Base-by-base conservation (phyloP, 2,113 vertebrate species). In the Ariopsis seemanni region DNA sequence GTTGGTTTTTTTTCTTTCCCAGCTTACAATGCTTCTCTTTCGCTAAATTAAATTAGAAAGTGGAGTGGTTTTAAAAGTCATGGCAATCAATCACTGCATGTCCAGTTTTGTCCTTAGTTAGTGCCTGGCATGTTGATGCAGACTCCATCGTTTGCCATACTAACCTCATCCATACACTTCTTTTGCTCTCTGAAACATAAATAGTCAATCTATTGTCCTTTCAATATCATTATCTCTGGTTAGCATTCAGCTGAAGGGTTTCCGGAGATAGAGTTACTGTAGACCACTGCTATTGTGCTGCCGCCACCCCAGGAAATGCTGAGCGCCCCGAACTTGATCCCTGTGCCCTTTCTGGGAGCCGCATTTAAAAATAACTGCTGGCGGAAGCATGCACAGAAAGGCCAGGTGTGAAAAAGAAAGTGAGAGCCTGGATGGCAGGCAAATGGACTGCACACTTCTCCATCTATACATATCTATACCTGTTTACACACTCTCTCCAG, bases 281-380 rank as follows among this genome's bases (percentile, higher is more conserved):
- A 89, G 87, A 84, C 71, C 67, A 75, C 90, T 90, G 91, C 86
- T 83, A 84, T 90, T 92, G 90, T 93, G 92, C 94, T 94, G 92
- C 87, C 42, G 82, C 89, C 88, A 87, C 78, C 91, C 71, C 78
- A 89, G 91, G 89, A 95, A 94, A 91, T 92, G 95, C 95, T 95
- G 94, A 95, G 93, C 89, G 87, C 25, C 82, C 87, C 89, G 91
- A 95, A 95, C 93, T 50, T 93, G 95, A 95, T 95, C 93, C 90
- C 82, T 52, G 42, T 86, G 89, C 91, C 89, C 92, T 91, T 90
- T 88, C 90, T 88, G 91, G 91, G 82, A 90, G 90, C 87, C 82
- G 91, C 72, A 90, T 90, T 90, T 93, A 94, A 93, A 95, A 95
- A 94, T 94, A 94, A 93, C 93, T 50, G 6, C 60, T 60, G 55